These are phyloP conservation scores for Danaus plexippus DNA, from an alignment of 1,140 invertebrate species.

Conservation along the genomic window DNA sequence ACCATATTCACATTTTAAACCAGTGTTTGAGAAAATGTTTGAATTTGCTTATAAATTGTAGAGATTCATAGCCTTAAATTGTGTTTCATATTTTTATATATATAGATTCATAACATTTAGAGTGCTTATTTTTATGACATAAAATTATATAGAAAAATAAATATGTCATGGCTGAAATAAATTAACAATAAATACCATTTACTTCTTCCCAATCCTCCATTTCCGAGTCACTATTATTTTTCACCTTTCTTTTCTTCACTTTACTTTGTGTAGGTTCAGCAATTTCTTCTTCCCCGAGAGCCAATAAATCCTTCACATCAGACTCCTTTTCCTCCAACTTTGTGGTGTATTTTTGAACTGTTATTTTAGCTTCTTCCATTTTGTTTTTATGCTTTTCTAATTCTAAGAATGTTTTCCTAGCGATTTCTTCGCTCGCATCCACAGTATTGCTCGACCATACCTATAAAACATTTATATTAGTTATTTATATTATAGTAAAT, in stretches of 20 bases:
- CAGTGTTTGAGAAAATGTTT: no score
- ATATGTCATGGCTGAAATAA: no score
- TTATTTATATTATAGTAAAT: conserved; percentile 1
- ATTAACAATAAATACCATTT: conserved; percentile 63
- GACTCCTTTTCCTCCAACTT: conserved; percentile 42
- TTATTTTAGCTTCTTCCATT: conserved; percentile 70
- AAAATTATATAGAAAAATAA: background rate
- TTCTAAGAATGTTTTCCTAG: conserved; percentile 63
- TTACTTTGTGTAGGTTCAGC: conserved; percentile 24
- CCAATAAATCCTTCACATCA: conserved; percentile 69
- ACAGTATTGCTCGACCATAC: conserved; percentile 50
- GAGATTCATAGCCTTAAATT: no score
- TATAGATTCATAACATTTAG: no score
- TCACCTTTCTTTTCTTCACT: conserved; percentile 26
- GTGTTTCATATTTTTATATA: no score
- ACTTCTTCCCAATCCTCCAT: conserved; percentile 77
- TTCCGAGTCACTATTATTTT: conserved; percentile 72
- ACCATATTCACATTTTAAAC: no score
- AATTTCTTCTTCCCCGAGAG: conserved; percentile 67
- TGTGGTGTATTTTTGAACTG: conserved; percentile 65
- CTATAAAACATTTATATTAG: conserved; percentile 22
- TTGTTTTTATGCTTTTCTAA: conserved; percentile 64
- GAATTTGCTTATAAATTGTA: no score
- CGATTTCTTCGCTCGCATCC: conserved; percentile 56
- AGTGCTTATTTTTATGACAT: no score